Evolutionary conservation across 1,140 invertebrate genomes (phyloP).

Genomic region (Cherax quadricarinatus): DNA sequence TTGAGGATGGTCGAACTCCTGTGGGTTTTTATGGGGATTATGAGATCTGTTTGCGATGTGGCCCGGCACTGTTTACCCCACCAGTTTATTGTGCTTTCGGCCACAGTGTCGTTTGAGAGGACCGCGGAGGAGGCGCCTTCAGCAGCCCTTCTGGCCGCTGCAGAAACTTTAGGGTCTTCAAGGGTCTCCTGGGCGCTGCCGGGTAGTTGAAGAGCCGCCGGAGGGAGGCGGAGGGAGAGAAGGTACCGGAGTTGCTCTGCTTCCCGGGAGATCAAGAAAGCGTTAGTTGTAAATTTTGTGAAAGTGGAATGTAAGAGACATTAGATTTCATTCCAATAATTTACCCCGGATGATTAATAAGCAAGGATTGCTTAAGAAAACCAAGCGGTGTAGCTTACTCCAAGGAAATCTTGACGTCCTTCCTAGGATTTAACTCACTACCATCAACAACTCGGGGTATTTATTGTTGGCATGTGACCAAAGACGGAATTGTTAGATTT

Average conservation of each 20-base stretch:
- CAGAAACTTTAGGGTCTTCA: conserved; percentile 31
- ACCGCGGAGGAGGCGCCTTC: neutral
- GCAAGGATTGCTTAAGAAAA: too few species aligned
- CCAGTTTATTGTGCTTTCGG: conserved; percentile 24
- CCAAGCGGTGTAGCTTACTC: too few species aligned
- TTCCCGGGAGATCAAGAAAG: neutral
- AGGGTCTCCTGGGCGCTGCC: neutral
- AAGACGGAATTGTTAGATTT: too few species aligned
- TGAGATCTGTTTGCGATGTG: conserved; percentile 33
- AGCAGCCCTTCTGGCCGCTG: neutral
- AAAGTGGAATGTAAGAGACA: neutral
- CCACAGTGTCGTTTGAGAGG: conserved; percentile 24
- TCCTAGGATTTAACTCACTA: too few species aligned
- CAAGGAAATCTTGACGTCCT: too few species aligned
- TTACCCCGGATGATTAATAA: too few species aligned
- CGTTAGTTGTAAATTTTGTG: neutral
- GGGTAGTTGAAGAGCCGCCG: neutral
- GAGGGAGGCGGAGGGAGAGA: neutral
- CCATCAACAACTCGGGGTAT: too few species aligned
- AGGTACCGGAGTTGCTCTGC: neutral
- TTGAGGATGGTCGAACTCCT: neutral
- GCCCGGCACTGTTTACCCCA: conserved; percentile 30
- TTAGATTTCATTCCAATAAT: too few species aligned
- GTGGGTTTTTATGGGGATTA: conserved; percentile 28
- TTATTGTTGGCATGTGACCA: too few species aligned